Conservation (phyloP, 2,113 vertebrate genomes). For the Poicephalus gulielmi region DNA sequence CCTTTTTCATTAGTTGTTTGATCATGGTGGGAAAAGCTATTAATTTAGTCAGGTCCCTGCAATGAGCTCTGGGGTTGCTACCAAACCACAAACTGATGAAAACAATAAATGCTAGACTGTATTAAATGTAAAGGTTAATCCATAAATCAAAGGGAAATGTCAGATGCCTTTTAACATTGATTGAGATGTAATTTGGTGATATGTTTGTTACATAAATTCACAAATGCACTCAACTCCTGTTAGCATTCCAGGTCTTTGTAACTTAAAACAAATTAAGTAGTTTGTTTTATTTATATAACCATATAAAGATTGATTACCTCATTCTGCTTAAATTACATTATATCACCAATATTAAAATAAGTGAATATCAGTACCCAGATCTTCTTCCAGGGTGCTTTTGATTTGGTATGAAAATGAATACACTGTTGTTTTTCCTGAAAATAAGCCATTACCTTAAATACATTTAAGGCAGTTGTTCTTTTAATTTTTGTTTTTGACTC, state of each 20-base stretch:
- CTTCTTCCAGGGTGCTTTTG: not conserved
- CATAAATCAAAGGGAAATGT: conserved; percentile 80
- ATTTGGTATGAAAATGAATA: not conserved
- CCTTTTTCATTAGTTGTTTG: conserved; percentile 58
- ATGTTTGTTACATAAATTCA: conserved; percentile 50
- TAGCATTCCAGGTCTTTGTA: conserved; percentile 19
- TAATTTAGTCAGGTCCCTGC: conserved; percentile 67
- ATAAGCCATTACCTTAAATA: not conserved
- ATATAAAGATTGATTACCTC: conserved; percentile 17
- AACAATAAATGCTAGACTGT: conserved; percentile 61
- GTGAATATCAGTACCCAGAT: not conserved
- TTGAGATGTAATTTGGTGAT: conserved; percentile 73
- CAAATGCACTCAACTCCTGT: conserved; percentile 14
- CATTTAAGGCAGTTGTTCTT: not conserved
- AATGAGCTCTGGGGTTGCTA: conserved; percentile 68
- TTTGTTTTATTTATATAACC: conserved; percentile 48
- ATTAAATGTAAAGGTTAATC: conserved; percentile 77
- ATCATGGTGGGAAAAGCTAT: conserved; percentile 65
- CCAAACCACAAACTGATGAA: conserved; percentile 47
- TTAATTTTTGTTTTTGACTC: not conserved
- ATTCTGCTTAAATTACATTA: not conserved
- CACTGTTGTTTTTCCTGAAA: not conserved
- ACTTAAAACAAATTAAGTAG: conserved; percentile 56
- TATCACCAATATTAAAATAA: not conserved
- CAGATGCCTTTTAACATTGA: conserved; percentile 75